Conservation (phyloP, 2,797 vertebrate genomes). For the Lacerta viridis region DNA sequence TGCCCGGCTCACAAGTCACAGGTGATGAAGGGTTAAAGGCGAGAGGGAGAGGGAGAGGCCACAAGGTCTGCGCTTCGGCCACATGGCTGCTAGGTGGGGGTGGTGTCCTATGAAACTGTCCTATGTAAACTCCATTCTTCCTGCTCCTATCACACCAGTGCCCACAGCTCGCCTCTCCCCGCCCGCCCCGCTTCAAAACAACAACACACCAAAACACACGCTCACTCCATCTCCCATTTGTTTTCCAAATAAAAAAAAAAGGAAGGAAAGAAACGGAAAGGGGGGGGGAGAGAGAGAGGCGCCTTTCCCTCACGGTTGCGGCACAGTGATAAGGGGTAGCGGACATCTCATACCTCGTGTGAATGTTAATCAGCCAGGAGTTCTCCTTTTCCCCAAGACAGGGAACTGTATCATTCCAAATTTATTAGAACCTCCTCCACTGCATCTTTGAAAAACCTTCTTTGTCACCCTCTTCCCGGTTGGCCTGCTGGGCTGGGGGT, state of each 20-base stretch:
- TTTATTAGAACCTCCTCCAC: conserved; percentile 96
- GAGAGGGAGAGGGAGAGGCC: no score
- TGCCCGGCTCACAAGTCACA: no score
- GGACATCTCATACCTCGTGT: conserved; percentile 99
- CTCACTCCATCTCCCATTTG: conserved; percentile 74
- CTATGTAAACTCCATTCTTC: conserved; percentile 71
- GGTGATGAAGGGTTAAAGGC: no score
- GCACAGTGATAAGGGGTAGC: conserved; percentile 96
- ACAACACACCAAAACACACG: conserved; percentile 78
- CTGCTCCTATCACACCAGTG: conserved; percentile 79
- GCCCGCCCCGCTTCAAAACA: conserved; percentile 74
- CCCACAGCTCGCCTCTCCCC: conserved; percentile 77
- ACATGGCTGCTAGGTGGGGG: no score
- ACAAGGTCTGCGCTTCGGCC: no score
- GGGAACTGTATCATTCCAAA: conserved; percentile 99
- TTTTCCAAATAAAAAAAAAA: conserved; percentile 23
- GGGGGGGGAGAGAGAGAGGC: conserved; percentile 47
- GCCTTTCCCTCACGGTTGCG: conserved; percentile 92
- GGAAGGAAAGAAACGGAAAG: not conserved
- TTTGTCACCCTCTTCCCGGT: conserved; percentile 85
- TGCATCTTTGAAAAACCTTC: conserved; percentile 86
- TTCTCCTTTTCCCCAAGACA: conserved; percentile 95
- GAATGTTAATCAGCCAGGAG: conserved; percentile 99
- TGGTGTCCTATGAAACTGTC: no score
- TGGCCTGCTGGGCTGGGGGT: no score